Base-by-base conservation (phyloP, 2,888 invertebrate species). In the Agrypnus murinus region DNA sequence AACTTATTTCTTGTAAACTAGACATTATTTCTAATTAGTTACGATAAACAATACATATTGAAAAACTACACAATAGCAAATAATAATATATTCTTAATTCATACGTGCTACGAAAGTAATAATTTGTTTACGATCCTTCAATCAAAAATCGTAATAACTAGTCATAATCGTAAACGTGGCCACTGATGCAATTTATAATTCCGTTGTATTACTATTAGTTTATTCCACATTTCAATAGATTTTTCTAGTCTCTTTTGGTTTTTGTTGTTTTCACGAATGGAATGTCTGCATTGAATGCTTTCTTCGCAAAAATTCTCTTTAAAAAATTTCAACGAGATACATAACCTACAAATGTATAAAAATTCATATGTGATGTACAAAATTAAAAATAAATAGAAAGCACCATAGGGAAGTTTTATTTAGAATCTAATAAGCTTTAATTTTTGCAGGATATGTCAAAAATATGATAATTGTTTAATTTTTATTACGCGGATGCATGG, bases 11-110 rank as follows among this genome's bases (percentile, higher is more conserved):
- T 12, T 12, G 31, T 25, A 25, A 34, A 17, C 36, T 17, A 17
- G 36, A 15, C 25, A 55, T 55, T 55, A 55, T 34, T 55, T 55
- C 9, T 36, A 55, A 55, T 55, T 36, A 36, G 15, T 17, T 12
- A 36, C 12, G 36, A 55, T 55, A 55, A 53, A 53, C 55, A 55
- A 55, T 53, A 32, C 34, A 36, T 36, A 36, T 36, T 55, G 36
- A 36, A 55, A 50, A 32, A 34, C 36, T 36, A 36, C 55, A 55
- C 55, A 55, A 55, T 55, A 8, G 55, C 10, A 55, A 55, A 5
- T 48, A 40, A 25, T 25, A 8, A 7, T n/a, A n/a, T n/a, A n/a
- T n/a, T 10, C 7, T 6, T 50, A 50, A 50, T 50, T 50, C 12
- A 17, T 50, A 43, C 43, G 43, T 43, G 43, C 4, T 43, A 5